These are phyloP conservation scores for Ashinkailepas kermadecensis DNA, from an alignment of 2,888 invertebrate species.

Conservation along the genomic window DNA sequence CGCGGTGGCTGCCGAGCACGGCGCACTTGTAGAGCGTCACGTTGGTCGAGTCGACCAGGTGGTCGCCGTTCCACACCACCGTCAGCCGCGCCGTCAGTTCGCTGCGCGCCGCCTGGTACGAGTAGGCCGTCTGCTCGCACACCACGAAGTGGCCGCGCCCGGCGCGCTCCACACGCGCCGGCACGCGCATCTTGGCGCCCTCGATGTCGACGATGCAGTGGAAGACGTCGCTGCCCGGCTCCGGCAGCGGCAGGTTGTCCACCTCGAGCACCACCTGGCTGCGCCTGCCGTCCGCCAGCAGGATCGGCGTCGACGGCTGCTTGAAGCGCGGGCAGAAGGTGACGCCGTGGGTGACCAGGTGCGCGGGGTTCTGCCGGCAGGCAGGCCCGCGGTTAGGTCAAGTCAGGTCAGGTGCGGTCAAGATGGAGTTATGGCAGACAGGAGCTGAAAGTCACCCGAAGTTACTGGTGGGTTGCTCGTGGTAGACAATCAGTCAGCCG, in stretches of 20 bases:
- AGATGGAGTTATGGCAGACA: too few species aligned
- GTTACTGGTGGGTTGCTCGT: too few species aligned
- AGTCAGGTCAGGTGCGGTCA: too few species aligned
- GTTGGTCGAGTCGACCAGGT: constrained; percentile 82
- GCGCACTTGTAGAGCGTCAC: constrained; percentile 93
- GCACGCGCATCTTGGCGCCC: constrained; percentile 77
- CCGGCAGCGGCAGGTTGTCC: constrained; percentile 38
- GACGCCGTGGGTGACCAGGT: constrained; percentile 53
- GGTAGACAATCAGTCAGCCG: too few species aligned
- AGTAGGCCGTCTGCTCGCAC: constrained; percentile 50
- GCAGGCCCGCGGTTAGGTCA: background rate
- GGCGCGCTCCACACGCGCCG: constrained; percentile 67
- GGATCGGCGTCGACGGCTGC: constrained; percentile 45
- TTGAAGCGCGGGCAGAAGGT: constrained; percentile 74
- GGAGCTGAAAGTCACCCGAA: too few species aligned
- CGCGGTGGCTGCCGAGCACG: constrained; percentile 84
- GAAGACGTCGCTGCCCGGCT: constrained; percentile 38
- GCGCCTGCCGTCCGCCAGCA: constrained; percentile 39
- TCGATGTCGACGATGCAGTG: constrained; percentile 59
- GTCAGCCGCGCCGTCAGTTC: constrained; percentile 51
- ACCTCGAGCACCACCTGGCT: constrained; percentile 39
- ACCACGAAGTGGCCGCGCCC: constrained; percentile 66
- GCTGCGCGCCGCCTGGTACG: constrained; percentile 76
- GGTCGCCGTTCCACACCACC: constrained; percentile 85
- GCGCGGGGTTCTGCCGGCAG: constrained; percentile 49